These are phyloP conservation scores for Semotilus atromaculatus DNA, from an alignment of 2,797 vertebrate species.

Conservation along the genomic window DNA sequence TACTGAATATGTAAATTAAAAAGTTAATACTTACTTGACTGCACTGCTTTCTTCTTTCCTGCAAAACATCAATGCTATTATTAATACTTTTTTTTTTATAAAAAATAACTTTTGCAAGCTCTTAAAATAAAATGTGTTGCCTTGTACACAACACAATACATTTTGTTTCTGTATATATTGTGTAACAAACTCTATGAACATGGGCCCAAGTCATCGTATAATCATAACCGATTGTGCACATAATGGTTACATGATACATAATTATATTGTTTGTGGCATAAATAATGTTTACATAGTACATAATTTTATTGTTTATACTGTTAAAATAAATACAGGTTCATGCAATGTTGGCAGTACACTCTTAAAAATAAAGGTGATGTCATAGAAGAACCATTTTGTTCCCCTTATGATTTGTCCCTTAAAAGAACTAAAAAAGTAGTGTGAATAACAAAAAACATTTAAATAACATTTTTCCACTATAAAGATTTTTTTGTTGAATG, in stretches of 20 bases:
- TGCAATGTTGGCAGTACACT: neutral
- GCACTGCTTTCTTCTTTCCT: constrained; percentile 77
- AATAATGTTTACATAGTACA: neutral
- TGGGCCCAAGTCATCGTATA: neutral
- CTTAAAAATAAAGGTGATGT: neutral
- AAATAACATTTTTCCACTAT: neutral
- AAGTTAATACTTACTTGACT: constrained; percentile 74
- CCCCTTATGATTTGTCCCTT: neutral
- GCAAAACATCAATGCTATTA: neutral
- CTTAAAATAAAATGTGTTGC: neutral
- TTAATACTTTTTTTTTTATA: constrained; percentile 27
- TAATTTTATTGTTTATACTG: neutral
- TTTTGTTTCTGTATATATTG: neutral
- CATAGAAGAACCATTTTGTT: neutral
- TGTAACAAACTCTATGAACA: neutral
- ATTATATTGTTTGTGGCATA: neutral
- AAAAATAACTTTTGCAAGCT: neutral
- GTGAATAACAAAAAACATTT: neutral
- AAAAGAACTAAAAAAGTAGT: neutral
- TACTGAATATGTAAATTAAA: neutral
- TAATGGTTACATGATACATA: neutral
- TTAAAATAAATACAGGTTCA: neutral
- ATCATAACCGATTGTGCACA: neutral
- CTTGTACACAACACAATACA: neutral
- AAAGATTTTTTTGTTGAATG: neutral